These are phyloP conservation scores for Allophyes oxyacanthae DNA, from an alignment of 2,888 invertebrate species.

Conservation along the genomic window DNA sequence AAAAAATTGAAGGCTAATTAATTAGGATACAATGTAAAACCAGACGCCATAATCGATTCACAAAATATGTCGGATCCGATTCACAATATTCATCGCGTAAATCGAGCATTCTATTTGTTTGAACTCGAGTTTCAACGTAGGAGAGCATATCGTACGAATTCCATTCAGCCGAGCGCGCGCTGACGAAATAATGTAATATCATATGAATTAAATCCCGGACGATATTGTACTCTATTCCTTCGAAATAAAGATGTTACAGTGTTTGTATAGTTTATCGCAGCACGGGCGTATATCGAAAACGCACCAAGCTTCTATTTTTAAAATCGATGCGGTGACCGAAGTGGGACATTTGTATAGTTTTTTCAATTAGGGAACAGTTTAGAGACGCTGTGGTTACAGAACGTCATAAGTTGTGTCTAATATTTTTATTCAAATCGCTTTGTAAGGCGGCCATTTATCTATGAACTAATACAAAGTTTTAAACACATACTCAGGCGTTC, in stretches of 20 bases:
- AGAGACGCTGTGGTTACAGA: constrained; percentile 49
- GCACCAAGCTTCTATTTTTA: constrained; percentile 87
- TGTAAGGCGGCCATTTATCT: too few species aligned
- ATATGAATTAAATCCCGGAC: constrained; percentile 49
- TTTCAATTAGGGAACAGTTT: constrained; percentile 81
- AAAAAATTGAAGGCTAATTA: constrained; percentile 54
- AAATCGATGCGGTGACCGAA: constrained; percentile 87
- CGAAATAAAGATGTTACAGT: constrained; percentile 55
- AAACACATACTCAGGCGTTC: too few species aligned
- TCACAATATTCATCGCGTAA: constrained; percentile 74
- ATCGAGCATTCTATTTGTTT: constrained; percentile 82
- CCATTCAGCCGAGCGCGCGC: constrained; percentile 72
- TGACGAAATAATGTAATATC: constrained; percentile 65
- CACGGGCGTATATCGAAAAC: constrained; percentile 80
- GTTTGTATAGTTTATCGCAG: constrained; percentile 68
- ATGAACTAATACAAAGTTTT: too few species aligned
- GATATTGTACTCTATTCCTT: constrained; percentile 65
- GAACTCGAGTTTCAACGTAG: constrained; percentile 81
- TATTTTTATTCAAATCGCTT: constrained; percentile 14
- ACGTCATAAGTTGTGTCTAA: constrained; percentile 27
- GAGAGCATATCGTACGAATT: constrained; percentile 82
- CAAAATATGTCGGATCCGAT: constrained; percentile 63
- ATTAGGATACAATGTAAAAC: constrained; percentile 59
- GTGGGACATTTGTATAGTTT: constrained; percentile 83
- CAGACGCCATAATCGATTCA: constrained; percentile 58